phyloP scores from a whole-genome alignment of 2,797 vertebrate species.

The Melanotaenia nigrans region DNA sequence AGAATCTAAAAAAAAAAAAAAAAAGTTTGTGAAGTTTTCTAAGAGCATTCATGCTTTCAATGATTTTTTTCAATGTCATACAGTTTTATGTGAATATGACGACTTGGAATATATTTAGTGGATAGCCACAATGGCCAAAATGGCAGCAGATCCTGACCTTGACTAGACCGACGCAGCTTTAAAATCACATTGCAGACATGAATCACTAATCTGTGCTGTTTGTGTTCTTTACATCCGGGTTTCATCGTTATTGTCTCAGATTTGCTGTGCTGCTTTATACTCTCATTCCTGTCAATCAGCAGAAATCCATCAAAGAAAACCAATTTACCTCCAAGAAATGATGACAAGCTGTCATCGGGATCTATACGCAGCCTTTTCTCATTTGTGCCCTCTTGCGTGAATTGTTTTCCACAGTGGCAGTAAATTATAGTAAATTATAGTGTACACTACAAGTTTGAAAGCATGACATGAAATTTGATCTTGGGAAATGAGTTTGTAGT shows the following conservation, averaged over 20 bases:
- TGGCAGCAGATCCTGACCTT: neutral
- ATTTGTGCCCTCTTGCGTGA: neutral
- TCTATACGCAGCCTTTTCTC: neutral
- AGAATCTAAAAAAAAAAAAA: neutral
- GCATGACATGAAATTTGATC: conserved; percentile 9
- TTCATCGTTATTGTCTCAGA: neutral
- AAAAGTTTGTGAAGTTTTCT: neutral
- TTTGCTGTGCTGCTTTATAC: neutral
- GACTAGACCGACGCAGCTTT: no score
- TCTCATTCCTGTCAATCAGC: conserved; percentile 3
- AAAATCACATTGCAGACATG: neutral
- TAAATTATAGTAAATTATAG: conserved; percentile 5
- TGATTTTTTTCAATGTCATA: neutral
- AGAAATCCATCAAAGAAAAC: neutral
- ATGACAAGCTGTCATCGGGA: neutral
- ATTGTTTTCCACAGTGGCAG: conserved; percentile 19
- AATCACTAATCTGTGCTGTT: neutral
- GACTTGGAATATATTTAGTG: neutral
- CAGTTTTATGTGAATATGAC: conserved; percentile 1
- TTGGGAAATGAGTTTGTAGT: conserved; percentile 4
- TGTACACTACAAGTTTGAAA: conserved; percentile 7
- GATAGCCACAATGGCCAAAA: neutral
- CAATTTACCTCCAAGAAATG: neutral
- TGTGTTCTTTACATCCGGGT: no score
- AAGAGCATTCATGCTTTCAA: neutral